Conservation (phyloP, 2,888 invertebrate species). For the Acleris laterana region DNA sequence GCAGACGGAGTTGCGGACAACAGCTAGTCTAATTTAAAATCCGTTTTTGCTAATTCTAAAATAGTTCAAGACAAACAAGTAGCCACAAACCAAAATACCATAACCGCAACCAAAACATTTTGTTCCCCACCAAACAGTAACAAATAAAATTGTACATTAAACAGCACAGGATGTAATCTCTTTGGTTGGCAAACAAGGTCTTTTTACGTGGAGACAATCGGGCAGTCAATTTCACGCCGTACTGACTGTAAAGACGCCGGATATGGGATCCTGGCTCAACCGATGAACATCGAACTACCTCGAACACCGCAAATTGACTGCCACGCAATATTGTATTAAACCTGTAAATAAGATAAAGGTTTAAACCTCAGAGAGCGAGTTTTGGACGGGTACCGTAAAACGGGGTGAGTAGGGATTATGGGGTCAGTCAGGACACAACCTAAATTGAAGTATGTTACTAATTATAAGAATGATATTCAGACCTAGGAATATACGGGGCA, state of each 20-base stretch:
- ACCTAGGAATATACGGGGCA: no score
- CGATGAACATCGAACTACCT: constrained; percentile 32
- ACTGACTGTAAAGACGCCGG: constrained; percentile 39
- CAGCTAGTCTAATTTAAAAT: no score
- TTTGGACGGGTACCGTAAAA: neutral
- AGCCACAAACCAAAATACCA: no score
- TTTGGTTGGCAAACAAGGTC: constrained; percentile 39
- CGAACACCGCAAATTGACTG: constrained; percentile 41
- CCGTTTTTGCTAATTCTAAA: no score
- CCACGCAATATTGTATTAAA: constrained; percentile 37
- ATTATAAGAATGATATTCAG: no score
- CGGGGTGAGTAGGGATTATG: no score
- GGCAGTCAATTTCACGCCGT: constrained; percentile 46
- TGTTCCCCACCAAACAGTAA: constrained; percentile 35
- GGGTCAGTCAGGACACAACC: no score
- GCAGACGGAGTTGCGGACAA: no score
- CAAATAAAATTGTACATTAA: neutral
- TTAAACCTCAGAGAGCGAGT: constrained; percentile 1
- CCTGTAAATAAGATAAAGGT: constrained; percentile 34
- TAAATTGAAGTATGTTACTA: no score
- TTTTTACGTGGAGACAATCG: constrained; percentile 42
- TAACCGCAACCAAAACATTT: constrained; percentile 30
- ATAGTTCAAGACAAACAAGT: no score
- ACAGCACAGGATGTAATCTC: constrained; percentile 37
- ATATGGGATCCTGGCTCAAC: constrained; percentile 42